Percentiles rank a stretch among this genome's conserved stretches.
Conservation (phyloP, 2,113 vertebrate species). For the Hepsetus odoe region DNA sequence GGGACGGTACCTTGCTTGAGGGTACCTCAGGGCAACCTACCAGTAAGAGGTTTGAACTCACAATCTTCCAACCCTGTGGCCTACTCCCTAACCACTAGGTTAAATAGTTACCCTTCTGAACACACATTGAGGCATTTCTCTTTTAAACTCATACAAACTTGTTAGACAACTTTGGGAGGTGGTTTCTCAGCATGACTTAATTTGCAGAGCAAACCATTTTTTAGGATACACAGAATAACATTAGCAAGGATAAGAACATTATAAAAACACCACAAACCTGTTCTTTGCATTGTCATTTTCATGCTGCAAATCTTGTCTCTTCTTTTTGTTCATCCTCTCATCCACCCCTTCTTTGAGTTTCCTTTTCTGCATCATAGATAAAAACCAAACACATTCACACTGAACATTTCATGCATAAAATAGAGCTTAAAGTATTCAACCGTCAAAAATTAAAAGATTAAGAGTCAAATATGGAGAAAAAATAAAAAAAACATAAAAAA, state of each 20-base stretch:
- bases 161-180: no score
- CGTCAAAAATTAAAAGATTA: background rate
- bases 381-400: background rate
- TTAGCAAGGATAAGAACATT: no score
- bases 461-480: background rate
- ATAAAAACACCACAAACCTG: background rate
- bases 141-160: background rate
- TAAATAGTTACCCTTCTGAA: no score
- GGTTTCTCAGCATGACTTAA: no score
- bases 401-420: background rate
- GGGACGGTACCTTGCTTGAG: no score
- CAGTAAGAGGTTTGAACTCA: no score
- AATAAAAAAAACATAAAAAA: background rate
- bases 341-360: conserved; percentile 81
- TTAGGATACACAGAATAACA: no score
- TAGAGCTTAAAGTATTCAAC: background rate
- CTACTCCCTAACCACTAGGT: no score
- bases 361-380: conserved; percentile 76
- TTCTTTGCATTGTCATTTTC: background rate
- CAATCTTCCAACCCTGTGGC: no score
- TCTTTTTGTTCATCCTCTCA: conserved; percentile 73
- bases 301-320: conserved; percentile 68
- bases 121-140: background rate
- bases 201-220: no score
- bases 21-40: no score